Base-by-base conservation (phyloP, 2,888 invertebrate species). In the Drosophila putrida region DNA sequence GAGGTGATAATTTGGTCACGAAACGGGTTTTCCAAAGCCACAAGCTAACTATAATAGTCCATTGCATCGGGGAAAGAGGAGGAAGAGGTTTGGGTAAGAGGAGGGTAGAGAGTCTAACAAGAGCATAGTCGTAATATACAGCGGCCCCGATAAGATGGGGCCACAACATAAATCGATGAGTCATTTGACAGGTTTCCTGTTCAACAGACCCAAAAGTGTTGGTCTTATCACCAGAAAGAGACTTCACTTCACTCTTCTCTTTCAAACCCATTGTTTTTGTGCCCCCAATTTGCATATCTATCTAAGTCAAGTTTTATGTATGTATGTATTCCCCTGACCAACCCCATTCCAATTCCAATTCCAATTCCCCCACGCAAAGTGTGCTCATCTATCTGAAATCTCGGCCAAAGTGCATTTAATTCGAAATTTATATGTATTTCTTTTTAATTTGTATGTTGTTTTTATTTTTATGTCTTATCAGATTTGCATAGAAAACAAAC, bases 181-280 rank as follows among this genome's bases (percentile, higher is more conserved):
- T 78, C 78, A 78, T 78, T 75, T 77, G 74, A 70, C 74, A 74
- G 69, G 76, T 75, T 75, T 75, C 67, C 62, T 71, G 55, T 51
- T 55, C 66, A 28, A 46, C 61, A 54, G 49, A 59, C 39, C 55
- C 39, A 33, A 76, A 68, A 75, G 63, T 67, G 66, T 75, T 54
- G 36, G 54, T 13, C 68, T 59, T 72, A 76, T 72, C 76, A 47
- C 35, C 50, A 15, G 25, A 4, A 9, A 43, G 41, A 13, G 44
- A 35, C 20, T 20, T 20, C 9, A 20, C 33, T 33, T 33, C n/a
- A 20, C 43, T 53, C 28, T 15, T 11, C 20, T 39, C n/a, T n/a
- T n/a, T n/a, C n/a, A n/a, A 13, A 15, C 11, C 58, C 49, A 43
- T 71, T 58, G 47, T 55, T 38, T 20, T 55, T 39, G 35, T 43